These are phyloP conservation scores for Aegotheles bennettii DNA, from an alignment of 2,113 vertebrate species.

Conservation along the genomic window DNA sequence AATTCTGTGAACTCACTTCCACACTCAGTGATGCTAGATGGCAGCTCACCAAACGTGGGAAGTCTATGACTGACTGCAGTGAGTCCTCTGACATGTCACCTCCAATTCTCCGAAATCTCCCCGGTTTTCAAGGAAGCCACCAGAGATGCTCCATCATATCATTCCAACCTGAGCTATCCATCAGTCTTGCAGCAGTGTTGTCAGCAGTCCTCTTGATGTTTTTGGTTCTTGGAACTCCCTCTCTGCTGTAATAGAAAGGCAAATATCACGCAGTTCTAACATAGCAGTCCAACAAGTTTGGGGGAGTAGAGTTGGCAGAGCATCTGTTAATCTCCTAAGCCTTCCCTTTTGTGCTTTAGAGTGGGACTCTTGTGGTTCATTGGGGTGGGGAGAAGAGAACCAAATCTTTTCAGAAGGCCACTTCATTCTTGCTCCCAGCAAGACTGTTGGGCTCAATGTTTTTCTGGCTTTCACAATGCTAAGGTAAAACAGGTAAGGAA, in stretches of 20 bases:
- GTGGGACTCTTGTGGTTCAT: background rate
- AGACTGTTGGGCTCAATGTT: background rate
- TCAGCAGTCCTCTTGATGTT: background rate
- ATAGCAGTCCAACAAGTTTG: background rate
- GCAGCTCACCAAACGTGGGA: background rate
- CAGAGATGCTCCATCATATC: background rate
- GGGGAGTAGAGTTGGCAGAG: rapidly evolving
- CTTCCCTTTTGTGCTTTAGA: background rate
- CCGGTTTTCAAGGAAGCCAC: background rate
- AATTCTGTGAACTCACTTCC: background rate
- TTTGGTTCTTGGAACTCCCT: background rate
- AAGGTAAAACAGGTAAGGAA: background rate
- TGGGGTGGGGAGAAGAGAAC: background rate
- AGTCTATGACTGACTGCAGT: background rate
- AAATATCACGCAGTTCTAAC: background rate
- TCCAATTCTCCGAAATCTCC: background rate
- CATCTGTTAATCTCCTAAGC: background rate
- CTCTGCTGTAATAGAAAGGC: background rate
- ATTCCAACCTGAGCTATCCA: background rate
- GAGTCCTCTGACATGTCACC: background rate
- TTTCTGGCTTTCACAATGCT: background rate
- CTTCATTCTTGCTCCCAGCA: background rate
- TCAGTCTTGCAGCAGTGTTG: background rate
- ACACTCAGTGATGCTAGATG: background rate
- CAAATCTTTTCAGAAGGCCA: background rate